phyloP scores from a whole-genome alignment of 2,888 invertebrate genomes.

The Protodeltote pygarga region DNA sequence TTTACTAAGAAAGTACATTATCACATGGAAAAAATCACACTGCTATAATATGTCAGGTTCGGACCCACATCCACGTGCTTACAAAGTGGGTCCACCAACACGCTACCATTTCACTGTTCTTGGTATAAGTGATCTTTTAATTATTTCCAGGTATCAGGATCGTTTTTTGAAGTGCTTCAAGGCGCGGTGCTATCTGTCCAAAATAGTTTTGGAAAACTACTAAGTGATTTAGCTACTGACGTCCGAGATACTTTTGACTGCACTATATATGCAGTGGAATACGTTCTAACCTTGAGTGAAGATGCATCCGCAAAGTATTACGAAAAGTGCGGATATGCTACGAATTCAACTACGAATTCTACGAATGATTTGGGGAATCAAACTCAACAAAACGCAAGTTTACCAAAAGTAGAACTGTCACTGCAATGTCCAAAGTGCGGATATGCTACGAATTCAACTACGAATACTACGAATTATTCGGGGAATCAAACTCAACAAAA shows the following conservation, averaged over 20 bases:
- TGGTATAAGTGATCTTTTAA: constrained; percentile 33
- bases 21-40: no score
- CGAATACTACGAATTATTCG: no score
- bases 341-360: constrained; percentile 24
- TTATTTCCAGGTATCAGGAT: constrained; percentile 68
- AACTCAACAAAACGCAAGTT: no score
- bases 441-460: constrained; percentile 21
- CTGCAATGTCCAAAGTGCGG: no score
- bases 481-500: no score
- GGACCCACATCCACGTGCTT: no score
- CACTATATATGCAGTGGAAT: constrained; percentile 71
- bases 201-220: constrained; percentile 67
- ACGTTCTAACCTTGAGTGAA: constrained; percentile 54
- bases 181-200: constrained; percentile 64
- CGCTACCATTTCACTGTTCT: no score
- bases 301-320: constrained; percentile 44
- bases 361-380: no score
- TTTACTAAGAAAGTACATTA: no score
- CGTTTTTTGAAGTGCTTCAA: constrained; percentile 67
- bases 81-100: no score
- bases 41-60: no score
- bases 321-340: constrained; percentile 44
- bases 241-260: constrained; percentile 74
- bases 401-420: no score
- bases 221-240: constrained; percentile 71